Conservation (phyloP, 2,797 vertebrate species). For the Choloepus didactylus region DNA sequence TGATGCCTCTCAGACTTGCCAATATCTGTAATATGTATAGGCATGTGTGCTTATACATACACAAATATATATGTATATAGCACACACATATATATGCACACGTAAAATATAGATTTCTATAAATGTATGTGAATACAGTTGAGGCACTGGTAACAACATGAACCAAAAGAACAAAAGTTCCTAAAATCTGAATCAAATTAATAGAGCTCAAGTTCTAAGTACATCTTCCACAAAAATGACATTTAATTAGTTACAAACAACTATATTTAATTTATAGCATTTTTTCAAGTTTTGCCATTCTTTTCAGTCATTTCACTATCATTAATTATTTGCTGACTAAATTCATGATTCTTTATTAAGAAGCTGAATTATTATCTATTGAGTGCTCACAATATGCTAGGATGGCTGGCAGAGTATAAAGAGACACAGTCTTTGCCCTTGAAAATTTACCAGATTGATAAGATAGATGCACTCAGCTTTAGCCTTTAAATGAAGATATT, state of each 20-base stretch:
- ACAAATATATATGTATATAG: neutral
- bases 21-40: neutral
- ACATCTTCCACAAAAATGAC: neutral
- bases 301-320: constrained; percentile 36
- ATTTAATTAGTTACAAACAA: neutral
- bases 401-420: constrained; percentile 7
- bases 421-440: neutral
- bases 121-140: neutral
- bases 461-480: neutral
- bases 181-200: constrained; percentile 16
- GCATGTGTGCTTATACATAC: neutral
- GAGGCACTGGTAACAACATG: neutral
- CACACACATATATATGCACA: neutral
- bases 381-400: constrained; percentile 34
- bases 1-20: neutral
- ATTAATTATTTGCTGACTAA: constrained; percentile 68
- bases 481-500: neutral
- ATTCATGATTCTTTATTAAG: neutral
- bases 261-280: neutral
- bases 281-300: constrained; percentile 28
- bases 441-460: constrained; percentile 54
- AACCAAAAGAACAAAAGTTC: neutral
- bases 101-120: neutral
- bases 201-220: constrained; percentile 19
- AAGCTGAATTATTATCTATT: constrained; percentile 46